phyloP scores from a whole-genome alignment of 2,888 invertebrate species.

The Rugalucina vietnamica region DNA sequence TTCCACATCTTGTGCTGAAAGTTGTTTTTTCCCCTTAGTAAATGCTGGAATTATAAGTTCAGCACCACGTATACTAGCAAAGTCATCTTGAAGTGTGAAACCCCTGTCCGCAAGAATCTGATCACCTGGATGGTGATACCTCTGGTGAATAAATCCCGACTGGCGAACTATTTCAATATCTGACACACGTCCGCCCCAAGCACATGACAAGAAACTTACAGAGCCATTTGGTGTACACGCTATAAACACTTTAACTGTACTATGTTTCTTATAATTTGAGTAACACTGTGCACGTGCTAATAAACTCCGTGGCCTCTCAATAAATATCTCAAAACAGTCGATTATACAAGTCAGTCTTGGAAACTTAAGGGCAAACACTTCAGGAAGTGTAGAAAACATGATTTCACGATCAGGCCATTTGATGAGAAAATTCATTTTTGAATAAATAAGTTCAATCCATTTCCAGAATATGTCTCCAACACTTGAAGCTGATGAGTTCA shows the following conservation, averaged over 20 bases:
- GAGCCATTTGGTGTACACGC: conserved; percentile 37
- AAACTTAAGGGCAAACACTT: conserved; percentile 10
- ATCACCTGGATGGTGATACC: conserved; percentile 53
- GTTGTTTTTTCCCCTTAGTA: conserved; percentile 27
- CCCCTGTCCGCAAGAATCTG: conserved; percentile 62
- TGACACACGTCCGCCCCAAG: conserved; percentile 61
- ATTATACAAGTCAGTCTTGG: conserved; percentile 29
- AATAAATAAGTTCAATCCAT: conserved; percentile 42
- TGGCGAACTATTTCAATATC: conserved; percentile 52
- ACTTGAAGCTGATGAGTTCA: conserved; percentile 25
- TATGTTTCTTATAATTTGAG: conserved; percentile 27
- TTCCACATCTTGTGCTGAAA: not conserved
- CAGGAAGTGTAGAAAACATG: not conserved
- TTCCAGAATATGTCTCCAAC: conserved; percentile 42
- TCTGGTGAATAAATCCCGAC: conserved; percentile 47
- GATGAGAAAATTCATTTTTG: conserved; percentile 44
- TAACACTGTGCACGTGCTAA: conserved; percentile 21
- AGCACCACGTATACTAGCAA: conserved; percentile 50
- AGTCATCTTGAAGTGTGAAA: conserved; percentile 61
- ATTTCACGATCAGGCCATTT: conserved; percentile 43
- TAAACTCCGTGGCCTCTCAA: conserved; percentile 31
- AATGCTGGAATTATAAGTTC: conserved; percentile 55
- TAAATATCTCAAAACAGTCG: conserved; percentile 39
- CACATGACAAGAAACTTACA: conserved; percentile 52
- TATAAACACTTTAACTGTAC: conserved; percentile 31